Conservation (phyloP, 1,140 invertebrate genomes). For the Drosophila orena region DNA sequence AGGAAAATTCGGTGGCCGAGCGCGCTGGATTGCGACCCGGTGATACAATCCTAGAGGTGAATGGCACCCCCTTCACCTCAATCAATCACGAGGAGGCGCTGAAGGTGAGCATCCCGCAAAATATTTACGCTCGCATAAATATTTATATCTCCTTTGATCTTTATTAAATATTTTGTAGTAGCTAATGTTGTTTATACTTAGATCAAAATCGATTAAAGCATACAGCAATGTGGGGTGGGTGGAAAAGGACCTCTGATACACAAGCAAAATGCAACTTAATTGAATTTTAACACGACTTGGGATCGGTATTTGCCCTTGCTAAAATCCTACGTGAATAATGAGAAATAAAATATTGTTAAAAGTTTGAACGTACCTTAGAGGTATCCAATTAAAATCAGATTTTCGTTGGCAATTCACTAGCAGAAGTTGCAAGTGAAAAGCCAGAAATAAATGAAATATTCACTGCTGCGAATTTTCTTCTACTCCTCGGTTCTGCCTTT, state of each 20-base stretch:
- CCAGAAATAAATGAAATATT: not conserved
- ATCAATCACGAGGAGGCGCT: slow-evolving; percentile 95
- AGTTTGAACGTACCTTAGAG: not conserved
- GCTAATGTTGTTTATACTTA: slow-evolving; percentile 56
- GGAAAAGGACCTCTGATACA: not conserved
- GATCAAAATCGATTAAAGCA: slow-evolving; percentile 71
- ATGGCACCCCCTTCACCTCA: slow-evolving; percentile 93
- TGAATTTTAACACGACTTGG: no score
- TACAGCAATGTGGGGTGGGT: slow-evolving; percentile 2
- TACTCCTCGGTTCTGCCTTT: not conserved
- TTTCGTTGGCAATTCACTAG: no score
- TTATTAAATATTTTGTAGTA: slow-evolving; percentile 60
- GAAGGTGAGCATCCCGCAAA: slow-evolving; percentile 88
- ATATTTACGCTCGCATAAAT: slow-evolving; percentile 22
- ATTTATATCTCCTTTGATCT: slow-evolving; percentile 42
- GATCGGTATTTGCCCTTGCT: not conserved
- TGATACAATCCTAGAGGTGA: slow-evolving; percentile 95
- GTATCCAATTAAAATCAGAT: not conserved
- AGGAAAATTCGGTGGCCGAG: slow-evolving; percentile 94
- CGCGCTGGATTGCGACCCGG: slow-evolving; percentile 93
- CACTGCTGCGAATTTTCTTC: not conserved
- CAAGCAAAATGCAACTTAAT: slow-evolving; percentile 9
- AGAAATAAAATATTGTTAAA: not conserved
- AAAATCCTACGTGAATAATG: not conserved
- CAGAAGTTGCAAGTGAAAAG: no score